Base-by-base conservation (phyloP, 1,140 invertebrate species). In the Diachasma alloeum region DNA sequence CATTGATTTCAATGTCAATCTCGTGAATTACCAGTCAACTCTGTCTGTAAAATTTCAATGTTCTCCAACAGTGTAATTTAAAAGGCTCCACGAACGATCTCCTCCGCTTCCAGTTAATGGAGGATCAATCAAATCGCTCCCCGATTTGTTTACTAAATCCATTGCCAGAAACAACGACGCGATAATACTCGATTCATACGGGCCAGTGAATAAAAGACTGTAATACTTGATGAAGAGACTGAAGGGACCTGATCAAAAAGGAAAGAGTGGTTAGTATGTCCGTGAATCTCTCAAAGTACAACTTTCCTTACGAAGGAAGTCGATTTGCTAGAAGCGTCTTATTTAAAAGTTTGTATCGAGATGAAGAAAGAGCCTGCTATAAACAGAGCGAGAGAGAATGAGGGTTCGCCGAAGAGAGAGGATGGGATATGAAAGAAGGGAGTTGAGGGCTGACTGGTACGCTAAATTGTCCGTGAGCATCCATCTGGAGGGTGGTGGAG, bases 281-380 rank as follows among this genome's bases (percentile, higher is more conserved):
- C 71, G 37, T 37, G 31, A 69, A 59, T 56, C 24, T 69, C 44
- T 37, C 26, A 68, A 46, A 75, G 24, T 46, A 72, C 26, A 72
- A 72, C 63, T 44, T 74, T 68, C 44, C 78, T 75, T 74, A 78
- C 80, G 80, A 85, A 83, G 82, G 79, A 86, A 85, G 85, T 83
- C 84, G 82, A 86, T 87, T 84, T 82, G 84, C 81, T 80, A 83
- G 84, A 83, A 87, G 82, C 82, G 81, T 84, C 85, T 86, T 87
- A 85, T 86, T 88, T 86, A 87, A 88, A 88, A 87, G 83, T 87
- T 87, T 87, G 86, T 87, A 87, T 87, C 84, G 84, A 73, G 69
- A 75, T 77, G 80, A 36, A 68, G 31, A 68, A 79, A 74, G 44
- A 79, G 77, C 37, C 78, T 68, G 37, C 48, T 44, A 72, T 17